phyloP scores from a whole-genome alignment of 2,888 invertebrate species.

The Timandra comae region DNA sequence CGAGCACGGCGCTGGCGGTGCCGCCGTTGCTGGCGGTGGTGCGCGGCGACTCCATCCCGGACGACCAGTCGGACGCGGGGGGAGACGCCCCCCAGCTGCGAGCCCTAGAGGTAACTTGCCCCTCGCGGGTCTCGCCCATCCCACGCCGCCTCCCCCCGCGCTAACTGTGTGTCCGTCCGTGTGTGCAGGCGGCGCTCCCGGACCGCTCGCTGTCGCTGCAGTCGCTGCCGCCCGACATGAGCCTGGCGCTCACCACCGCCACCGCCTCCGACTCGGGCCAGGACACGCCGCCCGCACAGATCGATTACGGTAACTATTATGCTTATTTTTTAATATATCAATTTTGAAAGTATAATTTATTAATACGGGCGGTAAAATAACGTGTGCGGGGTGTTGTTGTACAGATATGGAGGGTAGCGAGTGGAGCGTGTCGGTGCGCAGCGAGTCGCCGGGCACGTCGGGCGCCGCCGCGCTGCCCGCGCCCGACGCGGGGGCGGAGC shows the following conservation, averaged over 20 bases:
- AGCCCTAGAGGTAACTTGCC: slow-evolving; percentile 46
- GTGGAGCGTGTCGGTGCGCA: slow-evolving; percentile 37
- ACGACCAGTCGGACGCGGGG: slow-evolving; percentile 58
- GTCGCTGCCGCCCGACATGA: slow-evolving; percentile 38
- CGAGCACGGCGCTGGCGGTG: slow-evolving; percentile 56
- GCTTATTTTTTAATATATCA: not conserved
- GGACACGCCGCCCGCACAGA: slow-evolving; percentile 33
- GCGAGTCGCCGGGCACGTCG: slow-evolving; percentile 15
- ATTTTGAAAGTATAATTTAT: not conserved
- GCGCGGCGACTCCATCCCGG: slow-evolving; percentile 45
- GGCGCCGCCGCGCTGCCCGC: not conserved
- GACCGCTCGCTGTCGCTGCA: slow-evolving; percentile 46
- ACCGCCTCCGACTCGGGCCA: slow-evolving; percentile 29
- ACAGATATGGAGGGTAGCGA: slow-evolving; percentile 38
- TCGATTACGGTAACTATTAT: slow-evolving; percentile 33
- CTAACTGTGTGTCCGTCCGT: not conserved
- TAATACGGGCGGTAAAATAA: not conserved
- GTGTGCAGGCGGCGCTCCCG: slow-evolving; percentile 29
- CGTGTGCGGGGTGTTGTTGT: not conserved
- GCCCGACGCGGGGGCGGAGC: slow-evolving; percentile 20
- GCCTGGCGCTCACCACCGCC: slow-evolving; percentile 27
- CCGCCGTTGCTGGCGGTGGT: slow-evolving; percentile 41
- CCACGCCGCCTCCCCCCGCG: too few species aligned
- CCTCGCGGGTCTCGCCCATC: too few species aligned
- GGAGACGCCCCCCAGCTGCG: slow-evolving; percentile 51